Percentiles rank a stretch among this genome's conserved stretches.
Evolutionary conservation across 2,888 invertebrate genomes (phyloP).

Genomic region (Acronicta alni): DNA sequence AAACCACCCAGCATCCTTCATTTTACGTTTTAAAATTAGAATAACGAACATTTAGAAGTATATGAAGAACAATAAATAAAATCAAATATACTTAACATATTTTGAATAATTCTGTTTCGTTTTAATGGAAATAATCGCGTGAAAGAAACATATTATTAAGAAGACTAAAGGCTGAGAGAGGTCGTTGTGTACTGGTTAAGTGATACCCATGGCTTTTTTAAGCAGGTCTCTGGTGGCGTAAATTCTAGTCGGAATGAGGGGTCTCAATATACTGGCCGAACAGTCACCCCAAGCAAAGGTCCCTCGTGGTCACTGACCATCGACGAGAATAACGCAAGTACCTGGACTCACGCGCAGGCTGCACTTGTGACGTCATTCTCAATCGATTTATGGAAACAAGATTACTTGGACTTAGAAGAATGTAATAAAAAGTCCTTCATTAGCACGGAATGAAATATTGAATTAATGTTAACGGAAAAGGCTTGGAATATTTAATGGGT

Average conservation of each 20-base stretch:
- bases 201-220: constrained; percentile 61
- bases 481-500: constrained; percentile 7
- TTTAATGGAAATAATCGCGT: constrained; percentile 20
- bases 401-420: constrained; percentile 45
- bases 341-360: constrained; percentile 74
- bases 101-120: constrained; percentile 15
- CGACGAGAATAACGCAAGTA: constrained; percentile 83
- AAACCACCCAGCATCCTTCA: constrained; percentile 72
- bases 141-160: constrained; percentile 52
- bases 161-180: constrained; percentile 61
- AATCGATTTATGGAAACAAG: constrained; percentile 65
- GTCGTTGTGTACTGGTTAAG: constrained; percentile 67
- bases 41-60: constrained; percentile 21
- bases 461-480: constrained; percentile 33
- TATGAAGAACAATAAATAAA: constrained; percentile 24
- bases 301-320: constrained; percentile 87
- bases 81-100: constrained; percentile 17
- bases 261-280: constrained; percentile 73
- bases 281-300: constrained; percentile 87
- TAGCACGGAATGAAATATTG: constrained; percentile 38
- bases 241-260: constrained; percentile 47
- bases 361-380: constrained; percentile 76
- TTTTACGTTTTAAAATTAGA: constrained; percentile 67
- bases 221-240: constrained; percentile 57
- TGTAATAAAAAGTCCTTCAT: constrained; percentile 46